Evolutionary conservation across 2,888 invertebrate genomes (phyloP).

Genomic region (Halocaridina rubra): DNA sequence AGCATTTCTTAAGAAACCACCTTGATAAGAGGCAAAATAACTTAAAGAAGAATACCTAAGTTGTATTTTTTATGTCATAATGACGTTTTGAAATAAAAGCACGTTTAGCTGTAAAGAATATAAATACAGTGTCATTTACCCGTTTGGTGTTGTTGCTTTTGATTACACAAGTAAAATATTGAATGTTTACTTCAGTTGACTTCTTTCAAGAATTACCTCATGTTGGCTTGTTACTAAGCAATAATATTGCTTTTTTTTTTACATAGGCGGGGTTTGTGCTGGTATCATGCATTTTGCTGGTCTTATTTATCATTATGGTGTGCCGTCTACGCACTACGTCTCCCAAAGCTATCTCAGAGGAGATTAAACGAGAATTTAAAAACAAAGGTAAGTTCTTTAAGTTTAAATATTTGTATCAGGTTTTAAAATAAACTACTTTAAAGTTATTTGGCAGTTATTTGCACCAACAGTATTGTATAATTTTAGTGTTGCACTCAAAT

Average conservation of each 20-base stretch:
- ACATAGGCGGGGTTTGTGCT: conserved; percentile 38
- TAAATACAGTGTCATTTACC: not conserved
- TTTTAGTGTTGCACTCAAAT: too few species aligned
- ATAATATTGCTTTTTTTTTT: not conserved
- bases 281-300: conserved; percentile 30
- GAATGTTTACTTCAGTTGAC: not conserved
- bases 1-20: too few species aligned
- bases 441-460: too few species aligned
- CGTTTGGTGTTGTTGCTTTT: not conserved
- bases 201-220: not conserved
- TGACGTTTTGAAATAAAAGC: too few species aligned
- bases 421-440: too few species aligned
- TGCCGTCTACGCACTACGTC: conserved; percentile 52
- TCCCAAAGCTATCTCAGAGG: conserved; percentile 61
- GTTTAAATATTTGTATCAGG: not conserved
- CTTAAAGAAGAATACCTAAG: too few species aligned
- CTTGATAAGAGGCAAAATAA: too few species aligned
- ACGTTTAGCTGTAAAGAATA: too few species aligned
- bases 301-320: conserved; percentile 34
- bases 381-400: conserved; percentile 67
- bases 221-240: not conserved
- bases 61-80: too few species aligned
- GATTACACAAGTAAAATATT: too few species aligned
- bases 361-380: conserved; percentile 68
- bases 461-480: too few species aligned